Conservation (phyloP, 2,888 invertebrate species). For the Trichacis sp. region DNA sequence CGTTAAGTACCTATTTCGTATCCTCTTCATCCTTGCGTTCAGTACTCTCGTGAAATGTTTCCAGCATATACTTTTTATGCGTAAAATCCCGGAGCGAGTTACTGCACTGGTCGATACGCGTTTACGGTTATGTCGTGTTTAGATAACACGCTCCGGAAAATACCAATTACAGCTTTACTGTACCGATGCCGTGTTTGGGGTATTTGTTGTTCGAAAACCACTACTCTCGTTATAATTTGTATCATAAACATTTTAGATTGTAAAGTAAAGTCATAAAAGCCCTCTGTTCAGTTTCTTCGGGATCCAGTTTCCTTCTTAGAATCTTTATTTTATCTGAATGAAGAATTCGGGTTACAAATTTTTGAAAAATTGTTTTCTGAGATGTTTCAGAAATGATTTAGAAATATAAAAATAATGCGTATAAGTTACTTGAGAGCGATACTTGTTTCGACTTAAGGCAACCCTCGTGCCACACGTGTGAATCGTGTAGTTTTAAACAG, state of each 20-base stretch:
- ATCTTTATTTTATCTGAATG: no score
- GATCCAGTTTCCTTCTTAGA: no score
- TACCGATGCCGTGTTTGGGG: conserved; percentile 1
- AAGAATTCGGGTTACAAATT: no score
- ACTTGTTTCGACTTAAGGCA: background rate
- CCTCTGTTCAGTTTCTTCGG: no score
- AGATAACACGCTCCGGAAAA: conserved; percentile 33
- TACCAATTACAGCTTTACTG: conserved; percentile 33
- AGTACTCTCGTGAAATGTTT: background rate
- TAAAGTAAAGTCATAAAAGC: background rate
- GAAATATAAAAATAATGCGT: no score
- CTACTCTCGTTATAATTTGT: background rate
- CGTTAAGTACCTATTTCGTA: conserved; percentile 1
- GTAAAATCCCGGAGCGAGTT: conserved; percentile 2
- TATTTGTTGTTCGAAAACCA: background rate
- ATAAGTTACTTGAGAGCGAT: background rate
- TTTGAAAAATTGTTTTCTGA: no score
- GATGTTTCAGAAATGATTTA: no score
- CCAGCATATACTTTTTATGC: conserved; percentile 9
- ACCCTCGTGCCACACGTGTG: conserved; percentile 7
- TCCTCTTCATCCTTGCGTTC: background rate
- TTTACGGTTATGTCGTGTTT: conserved; percentile 19
- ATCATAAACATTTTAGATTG: no score
- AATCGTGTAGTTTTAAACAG: conserved; percentile 27
- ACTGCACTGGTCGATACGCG: conserved; percentile 10